Evolutionary conservation across 2,113 vertebrate species (phyloP).

Genomic region (Chaetops frenatus): DNA sequence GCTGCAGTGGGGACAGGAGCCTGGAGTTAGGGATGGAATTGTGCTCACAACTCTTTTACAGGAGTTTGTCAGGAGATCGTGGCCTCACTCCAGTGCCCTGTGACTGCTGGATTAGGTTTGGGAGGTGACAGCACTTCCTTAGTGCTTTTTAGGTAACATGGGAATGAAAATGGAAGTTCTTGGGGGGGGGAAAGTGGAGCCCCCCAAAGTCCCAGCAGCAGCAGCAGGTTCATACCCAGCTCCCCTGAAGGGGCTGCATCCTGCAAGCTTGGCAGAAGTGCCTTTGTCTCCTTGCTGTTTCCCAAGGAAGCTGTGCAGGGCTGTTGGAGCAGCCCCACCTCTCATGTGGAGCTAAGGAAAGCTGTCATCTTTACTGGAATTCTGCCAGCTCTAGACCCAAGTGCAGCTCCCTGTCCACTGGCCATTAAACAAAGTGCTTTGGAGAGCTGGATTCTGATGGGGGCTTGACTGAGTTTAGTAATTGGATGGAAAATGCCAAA

Average conservation of each 20-base stretch:
- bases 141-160: not conserved
- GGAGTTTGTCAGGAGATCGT: not conserved
- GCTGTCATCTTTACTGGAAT: not conserved
- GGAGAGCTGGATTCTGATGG: not conserved
- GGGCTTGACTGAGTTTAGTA: not conserved
- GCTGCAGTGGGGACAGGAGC: slow-evolving; percentile 59
- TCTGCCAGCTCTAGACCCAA: rapidly evolving
- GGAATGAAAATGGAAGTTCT: not conserved
- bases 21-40: not conserved
- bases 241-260: not conserved
- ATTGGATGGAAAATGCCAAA: not conserved
- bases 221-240: not conserved
- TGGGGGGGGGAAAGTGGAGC: not conserved
- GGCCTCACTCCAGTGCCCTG: not conserved
- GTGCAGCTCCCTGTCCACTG: not conserved
- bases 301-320: not conserved
- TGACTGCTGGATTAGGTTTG: not conserved
- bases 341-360: not conserved
- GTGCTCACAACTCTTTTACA: not conserved
- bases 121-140: not conserved
- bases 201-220: not conserved
- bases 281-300: not conserved
- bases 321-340: not conserved
- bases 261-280: not conserved
- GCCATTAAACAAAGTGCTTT: not conserved